Percentiles rank a stretch among this genome's conserved stretches.
phyloP scores from a whole-genome alignment of 2,888 invertebrate species.

The Nipponacmea schrenckii region DNA sequence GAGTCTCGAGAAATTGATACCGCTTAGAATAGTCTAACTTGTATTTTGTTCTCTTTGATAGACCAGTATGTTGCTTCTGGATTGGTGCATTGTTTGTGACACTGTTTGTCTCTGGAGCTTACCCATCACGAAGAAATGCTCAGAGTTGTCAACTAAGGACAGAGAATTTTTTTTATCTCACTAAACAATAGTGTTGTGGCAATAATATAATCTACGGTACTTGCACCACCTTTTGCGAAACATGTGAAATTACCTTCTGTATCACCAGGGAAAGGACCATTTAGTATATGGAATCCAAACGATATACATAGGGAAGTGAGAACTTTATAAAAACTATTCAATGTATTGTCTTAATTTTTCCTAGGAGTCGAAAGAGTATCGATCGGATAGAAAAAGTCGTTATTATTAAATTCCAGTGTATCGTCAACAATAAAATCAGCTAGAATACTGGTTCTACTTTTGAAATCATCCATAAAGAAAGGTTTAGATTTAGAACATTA shows the following conservation, averaged over 20 bases:
- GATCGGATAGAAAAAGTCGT: background rate
- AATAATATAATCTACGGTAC: constrained; percentile 3
- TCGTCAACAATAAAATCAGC: background rate
- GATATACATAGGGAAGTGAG: background rate
- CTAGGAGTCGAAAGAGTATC: background rate
- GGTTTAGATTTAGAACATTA: no score
- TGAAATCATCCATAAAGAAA: no score
- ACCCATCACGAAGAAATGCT: no score
- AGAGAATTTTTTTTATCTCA: no score
- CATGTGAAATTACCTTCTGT: background rate
- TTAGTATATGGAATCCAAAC: background rate
- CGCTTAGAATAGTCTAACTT: no score
- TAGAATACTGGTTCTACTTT: background rate
- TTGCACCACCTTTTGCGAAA: background rate
- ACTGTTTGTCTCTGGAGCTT: no score
- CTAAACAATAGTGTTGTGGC: background rate
- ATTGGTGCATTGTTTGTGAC: no score
- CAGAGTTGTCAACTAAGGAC: no score
- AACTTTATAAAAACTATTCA: background rate
- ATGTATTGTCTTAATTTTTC: background rate
- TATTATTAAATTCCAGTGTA: background rate
- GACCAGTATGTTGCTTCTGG: no score
- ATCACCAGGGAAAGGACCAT: background rate
- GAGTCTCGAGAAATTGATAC: no score
- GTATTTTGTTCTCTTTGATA: no score